phyloP scores from a whole-genome alignment of 2,888 invertebrate genomes.

The Apoderus coryli region DNA sequence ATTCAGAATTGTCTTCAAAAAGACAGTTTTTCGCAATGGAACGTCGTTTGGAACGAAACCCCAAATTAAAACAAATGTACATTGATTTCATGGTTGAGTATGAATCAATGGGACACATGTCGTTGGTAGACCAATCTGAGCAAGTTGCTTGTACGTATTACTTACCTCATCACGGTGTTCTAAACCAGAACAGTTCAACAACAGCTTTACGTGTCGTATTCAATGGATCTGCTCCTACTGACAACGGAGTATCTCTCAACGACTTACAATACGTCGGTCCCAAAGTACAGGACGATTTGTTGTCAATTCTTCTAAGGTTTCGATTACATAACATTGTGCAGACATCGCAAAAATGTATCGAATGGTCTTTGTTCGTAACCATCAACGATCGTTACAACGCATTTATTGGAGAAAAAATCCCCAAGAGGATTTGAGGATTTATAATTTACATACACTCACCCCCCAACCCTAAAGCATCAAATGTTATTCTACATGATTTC shows the following conservation, averaged over 20 bases:
- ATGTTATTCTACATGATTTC: constrained; percentile 11
- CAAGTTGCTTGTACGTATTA: too few relatives aligned
- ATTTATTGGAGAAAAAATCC: constrained; percentile 8
- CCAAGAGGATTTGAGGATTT: too few relatives aligned
- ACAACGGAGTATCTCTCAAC: constrained; percentile 10
- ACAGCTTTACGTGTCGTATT: constrained; percentile 11
- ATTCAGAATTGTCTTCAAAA: constrained; percentile 1
- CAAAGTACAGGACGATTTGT: constrained; percentile 11
- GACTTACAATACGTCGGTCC: constrained; percentile 11
- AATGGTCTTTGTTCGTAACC: constrained; percentile 3
- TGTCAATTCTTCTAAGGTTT: constrained; percentile 11
- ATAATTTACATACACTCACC: too few relatives aligned
- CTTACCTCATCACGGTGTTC: constrained; percentile 8
- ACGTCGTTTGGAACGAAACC: not conserved
- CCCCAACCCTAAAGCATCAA: constrained; percentile 9
- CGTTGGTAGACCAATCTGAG: not conserved
- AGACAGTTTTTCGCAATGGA: constrained; percentile 6
- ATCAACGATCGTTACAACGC: constrained; percentile 8
- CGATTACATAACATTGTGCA: constrained; percentile 9
- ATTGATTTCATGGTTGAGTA: constrained; percentile 5
- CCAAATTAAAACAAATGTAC: too few relatives aligned
- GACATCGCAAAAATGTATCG: constrained; percentile 10
- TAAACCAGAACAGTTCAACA: constrained; percentile 9
- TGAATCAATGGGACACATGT: constrained; percentile 3
- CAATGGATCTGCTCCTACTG: constrained; percentile 9